A percentile compares a stretch with the other conserved stretches of the same genome.
Conservation (phyloP, 2,797 vertebrate species). For the Threskiornis aethiopicus region DNA sequence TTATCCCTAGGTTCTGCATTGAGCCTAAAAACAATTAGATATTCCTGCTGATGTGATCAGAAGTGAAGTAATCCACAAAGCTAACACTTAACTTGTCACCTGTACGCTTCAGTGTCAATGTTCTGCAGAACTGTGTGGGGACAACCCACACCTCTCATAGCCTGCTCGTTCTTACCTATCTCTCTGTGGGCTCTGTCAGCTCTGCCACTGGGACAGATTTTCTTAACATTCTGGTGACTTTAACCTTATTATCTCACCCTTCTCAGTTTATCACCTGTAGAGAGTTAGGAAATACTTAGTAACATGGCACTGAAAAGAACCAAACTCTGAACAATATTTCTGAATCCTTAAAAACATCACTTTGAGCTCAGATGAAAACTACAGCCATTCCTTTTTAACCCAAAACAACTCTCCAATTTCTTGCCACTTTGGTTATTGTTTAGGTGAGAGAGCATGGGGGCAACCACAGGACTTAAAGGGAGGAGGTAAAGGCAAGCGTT, state of each 20-base stretch:
- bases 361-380: neutral
- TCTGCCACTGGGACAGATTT: neutral
- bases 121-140: neutral
- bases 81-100: conserved; percentile 15
- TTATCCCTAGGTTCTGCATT: neutral
- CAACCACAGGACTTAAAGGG: neutral
- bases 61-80: conserved; percentile 15
- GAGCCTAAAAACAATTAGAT: neutral
- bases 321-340: neutral
- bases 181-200: neutral
- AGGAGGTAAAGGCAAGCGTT: neutral
- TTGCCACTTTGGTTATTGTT: neutral
- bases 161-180: neutral
- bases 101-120: neutral
- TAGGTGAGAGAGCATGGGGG: neutral
- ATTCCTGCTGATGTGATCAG: neutral
- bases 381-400: neutral
- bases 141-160: neutral
- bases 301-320: neutral
- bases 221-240: neutral
- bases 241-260: neutral
- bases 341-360: neutral
- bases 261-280: neutral
- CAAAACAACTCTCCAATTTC: neutral
- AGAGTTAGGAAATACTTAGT: neutral